Percentiles rank a stretch among this genome's conserved stretches.
These are phyloP conservation scores for Aphodius granarius DNA, from an alignment of 2,888 invertebrate species.

Conservation along the genomic window DNA sequence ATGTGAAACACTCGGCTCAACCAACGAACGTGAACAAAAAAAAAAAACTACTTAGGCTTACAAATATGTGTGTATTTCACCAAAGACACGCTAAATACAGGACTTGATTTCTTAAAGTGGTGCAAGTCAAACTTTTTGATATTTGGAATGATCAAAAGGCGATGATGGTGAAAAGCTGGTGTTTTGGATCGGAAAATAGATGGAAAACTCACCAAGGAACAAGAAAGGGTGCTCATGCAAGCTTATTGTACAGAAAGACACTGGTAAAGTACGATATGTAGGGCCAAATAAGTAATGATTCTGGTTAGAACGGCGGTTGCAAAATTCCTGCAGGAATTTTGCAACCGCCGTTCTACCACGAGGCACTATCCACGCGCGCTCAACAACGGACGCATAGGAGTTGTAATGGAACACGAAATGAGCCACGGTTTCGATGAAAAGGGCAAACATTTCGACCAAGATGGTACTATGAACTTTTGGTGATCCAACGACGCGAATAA, in stretches of 20 bases:
- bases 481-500: slow-evolving; percentile 77
- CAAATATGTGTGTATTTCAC: too few relatives aligned
- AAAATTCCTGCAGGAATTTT: slow-evolving; percentile 94
- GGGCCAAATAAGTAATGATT: too few relatives aligned
- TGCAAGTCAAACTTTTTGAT: too few relatives aligned
- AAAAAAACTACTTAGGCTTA: too few relatives aligned
- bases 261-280: slow-evolving; percentile 55
- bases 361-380: slow-evolving; percentile 77
- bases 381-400: slow-evolving; percentile 88
- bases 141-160: too few relatives aligned
- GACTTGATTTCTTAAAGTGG: too few relatives aligned
- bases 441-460: slow-evolving; percentile 88
- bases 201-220: slow-evolving; percentile 47
- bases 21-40: neutral
- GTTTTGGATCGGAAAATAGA: slow-evolving; percentile 52
- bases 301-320: too few relatives aligned
- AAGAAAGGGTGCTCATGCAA: slow-evolving; percentile 51
- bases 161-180: too few relatives aligned
- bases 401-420: slow-evolving; percentile 91
- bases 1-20: slow-evolving; percentile 26
- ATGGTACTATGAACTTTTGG: slow-evolving; percentile 87
- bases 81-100: too few relatives aligned
- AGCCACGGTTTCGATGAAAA: slow-evolving; percentile 92
- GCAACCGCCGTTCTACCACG: slow-evolving; percentile 92
- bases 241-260: slow-evolving; percentile 53